Evolutionary conservation across 2,888 invertebrate species (phyloP), one percentile per base, ranked within the genome.

Genomic region (Agelastica alni): DNA sequence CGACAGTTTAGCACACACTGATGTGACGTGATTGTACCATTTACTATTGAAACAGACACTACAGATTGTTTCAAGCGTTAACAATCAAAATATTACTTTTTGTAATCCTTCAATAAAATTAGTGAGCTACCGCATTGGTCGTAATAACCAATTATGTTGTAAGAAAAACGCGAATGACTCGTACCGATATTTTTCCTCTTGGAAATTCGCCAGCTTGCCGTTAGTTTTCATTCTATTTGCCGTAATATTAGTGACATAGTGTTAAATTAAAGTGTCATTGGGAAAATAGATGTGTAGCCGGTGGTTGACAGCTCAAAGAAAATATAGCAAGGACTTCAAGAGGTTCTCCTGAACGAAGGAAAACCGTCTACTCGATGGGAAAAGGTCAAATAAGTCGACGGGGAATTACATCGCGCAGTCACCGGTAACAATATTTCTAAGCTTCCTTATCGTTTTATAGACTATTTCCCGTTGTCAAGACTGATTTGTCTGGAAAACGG

Each of bases 211-310:
- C 18, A 26, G 30, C 14, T 49, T 41, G 41, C 48, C 41, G 48
- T 49, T 13, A 48, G 28, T 37, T 49, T 49, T 49, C 41, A 31
- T 49, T 49, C 48, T 49, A 49, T 49, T 49, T 49, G 48, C 48
- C 31, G 48, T 41, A 49, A 49, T 49, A 49, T 53, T 43, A 53
- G 18, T 48, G 47, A 53, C 47, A 43, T 18, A 47, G 43, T 53
- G 53, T 41, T 47, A 58, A 49, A 58, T 58, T 58, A 55, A 55
- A 58, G 41, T 58, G 58, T 58, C 58, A 55, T 54, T 42, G 41
- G 36, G 49, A 49, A 46, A 53, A 58, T 49, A 55, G 55, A 58
- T 55, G 52, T 49, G 55, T 55, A 42, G 28, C 52, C 52, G 46
- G 42, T 42, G 48, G 39, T 49, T 55, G 55, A 58, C 55, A 52